Percentiles rank a stretch among this genome's conserved stretches.
Conservation (phyloP, 2,888 invertebrate species). For the Toxonevra muliebris region DNA sequence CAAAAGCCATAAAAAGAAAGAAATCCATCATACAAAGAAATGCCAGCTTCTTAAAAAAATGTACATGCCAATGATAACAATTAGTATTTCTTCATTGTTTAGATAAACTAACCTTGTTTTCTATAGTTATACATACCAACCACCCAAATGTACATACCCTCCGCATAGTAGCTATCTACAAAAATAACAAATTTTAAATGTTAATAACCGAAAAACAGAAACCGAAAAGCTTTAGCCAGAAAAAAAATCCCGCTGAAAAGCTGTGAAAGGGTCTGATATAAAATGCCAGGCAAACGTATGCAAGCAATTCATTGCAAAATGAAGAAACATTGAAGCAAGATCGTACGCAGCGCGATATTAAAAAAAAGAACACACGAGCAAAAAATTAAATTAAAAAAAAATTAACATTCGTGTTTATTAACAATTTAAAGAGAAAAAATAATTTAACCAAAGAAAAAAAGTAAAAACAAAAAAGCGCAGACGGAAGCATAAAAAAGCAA, state of each 20-base stretch:
- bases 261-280: constrained; percentile 33
- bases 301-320: constrained; percentile 38
- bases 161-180: not conserved
- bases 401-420: not conserved
- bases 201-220: constrained; percentile 16
- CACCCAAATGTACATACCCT: no score
- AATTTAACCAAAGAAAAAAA: constrained; percentile 5
- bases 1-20: no score
- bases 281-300: constrained; percentile 29
- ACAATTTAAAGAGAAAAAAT: constrained; percentile 11
- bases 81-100: no score
- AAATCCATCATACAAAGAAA: no score
- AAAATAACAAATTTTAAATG: not conserved
- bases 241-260: constrained; percentile 34
- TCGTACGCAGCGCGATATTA: constrained; percentile 6
- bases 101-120: not conserved
- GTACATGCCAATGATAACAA: no score
- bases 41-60: no score
- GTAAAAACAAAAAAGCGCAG: constrained; percentile 18
- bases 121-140: constrained; percentile 1
- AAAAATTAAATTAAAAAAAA: not conserved
- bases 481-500: constrained; percentile 9
- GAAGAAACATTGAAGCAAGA: not conserved
- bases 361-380: no score
- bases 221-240: not conserved